Base-by-base conservation (phyloP, 2,797 vertebrate genomes). In the Lerista edwardsae region DNA sequence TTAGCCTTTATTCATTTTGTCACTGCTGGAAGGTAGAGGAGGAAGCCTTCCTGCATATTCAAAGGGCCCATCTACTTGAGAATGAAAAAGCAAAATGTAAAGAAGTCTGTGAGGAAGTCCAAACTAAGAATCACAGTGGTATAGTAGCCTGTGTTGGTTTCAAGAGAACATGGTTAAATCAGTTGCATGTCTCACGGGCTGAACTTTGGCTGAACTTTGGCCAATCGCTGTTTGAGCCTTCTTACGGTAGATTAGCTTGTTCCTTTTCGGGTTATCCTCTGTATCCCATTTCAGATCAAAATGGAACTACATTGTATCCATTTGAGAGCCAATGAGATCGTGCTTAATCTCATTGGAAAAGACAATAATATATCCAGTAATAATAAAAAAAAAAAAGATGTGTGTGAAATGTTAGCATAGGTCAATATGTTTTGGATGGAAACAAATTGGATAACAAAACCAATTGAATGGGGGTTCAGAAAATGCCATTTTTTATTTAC, bases 361-460 rank as follows among this genome's bases (percentile, higher is more conserved):
- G 47, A 47, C 47, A 47, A 47, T 47, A 47, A 47, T 47, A 47
- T 47, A 47, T 47, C 9, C 11, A 10, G 47, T 8, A 10, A 47
- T 47, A 11, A 10, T 8, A 47, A 44, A 11, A 47, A 47, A 47
- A 47, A n/a, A n/a, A n/a, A n/a, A n/a, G n/a, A n/a, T n/a, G 47
- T 47, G 47, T 47, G 47, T 47, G 6, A 47, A 47, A 47, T 47
- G 47, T 47, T 11, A 11, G 47, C 5, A 11, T 47, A 47, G 2
- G 2, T 10, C 5, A 11, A 47, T 47, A 47, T 47, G 47, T 7
- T 7, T 47, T 6, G 9, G 47, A 47, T 47, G 47, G 11, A 47
- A 44, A 44, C 36, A 57, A 77, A 69, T 41, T 83, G 64, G 34
- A 84, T 62, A 79, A 47, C 69, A 82, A n/a, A 23, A 64, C 11